phyloP scores from a whole-genome alignment of 2,888 invertebrate species.

The Nemoura dubitans region DNA sequence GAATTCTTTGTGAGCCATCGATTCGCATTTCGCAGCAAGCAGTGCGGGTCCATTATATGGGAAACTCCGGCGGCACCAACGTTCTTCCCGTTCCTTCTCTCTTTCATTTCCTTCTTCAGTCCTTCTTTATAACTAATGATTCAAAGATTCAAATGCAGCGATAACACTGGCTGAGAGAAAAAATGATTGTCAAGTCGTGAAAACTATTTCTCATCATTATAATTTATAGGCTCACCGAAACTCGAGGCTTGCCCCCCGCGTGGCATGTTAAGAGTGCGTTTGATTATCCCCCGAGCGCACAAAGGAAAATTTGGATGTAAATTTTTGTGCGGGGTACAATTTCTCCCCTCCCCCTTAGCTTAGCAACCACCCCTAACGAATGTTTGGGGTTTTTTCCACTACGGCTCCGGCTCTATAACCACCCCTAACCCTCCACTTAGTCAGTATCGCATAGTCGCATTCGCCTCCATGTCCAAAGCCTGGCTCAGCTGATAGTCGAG shows the following conservation, averaged over 20 bases:
- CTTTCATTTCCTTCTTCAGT: background rate
- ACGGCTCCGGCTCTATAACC: background rate
- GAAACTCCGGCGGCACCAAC: background rate
- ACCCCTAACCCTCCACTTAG: conserved; percentile 40
- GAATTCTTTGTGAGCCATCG: background rate
- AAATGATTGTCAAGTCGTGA: conserved; percentile 32
- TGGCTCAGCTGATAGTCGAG: background rate
- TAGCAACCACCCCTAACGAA: conserved; percentile 41
- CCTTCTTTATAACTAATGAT: conserved; percentile 34
- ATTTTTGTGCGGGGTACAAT: conserved; percentile 26
- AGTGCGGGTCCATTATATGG: background rate
- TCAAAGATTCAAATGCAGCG: background rate
- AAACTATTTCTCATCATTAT: conserved; percentile 35
- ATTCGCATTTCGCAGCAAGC: background rate
- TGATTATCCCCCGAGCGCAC: conserved; percentile 24
- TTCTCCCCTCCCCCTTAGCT: background rate
- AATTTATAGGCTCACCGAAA: conserved; percentile 29
- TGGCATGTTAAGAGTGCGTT: conserved; percentile 14
- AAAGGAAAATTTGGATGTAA: conserved; percentile 38
- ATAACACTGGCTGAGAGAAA: conserved; percentile 10
- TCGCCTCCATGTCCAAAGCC: background rate
- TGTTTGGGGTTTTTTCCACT: conserved; percentile 40
- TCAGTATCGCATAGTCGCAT: conserved; percentile 15
- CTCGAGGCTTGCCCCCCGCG: conserved; percentile 2
- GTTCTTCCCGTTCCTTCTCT: background rate